Conservation (phyloP, 2,888 invertebrate genomes). For the Lepidonotus clava region DNA sequence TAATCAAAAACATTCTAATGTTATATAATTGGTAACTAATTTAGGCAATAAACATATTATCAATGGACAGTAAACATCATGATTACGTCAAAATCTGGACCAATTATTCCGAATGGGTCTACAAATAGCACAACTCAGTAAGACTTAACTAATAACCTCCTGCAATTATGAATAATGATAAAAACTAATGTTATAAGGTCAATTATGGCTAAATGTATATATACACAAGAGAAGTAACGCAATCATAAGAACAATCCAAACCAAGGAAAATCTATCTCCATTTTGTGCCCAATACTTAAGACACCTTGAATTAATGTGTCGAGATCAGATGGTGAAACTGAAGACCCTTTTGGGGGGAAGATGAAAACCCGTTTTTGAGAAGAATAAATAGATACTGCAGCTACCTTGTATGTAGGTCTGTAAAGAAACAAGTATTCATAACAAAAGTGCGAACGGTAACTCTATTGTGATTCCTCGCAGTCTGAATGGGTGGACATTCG, state of each 20-base stretch:
- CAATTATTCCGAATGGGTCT: not conserved
- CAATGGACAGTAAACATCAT: not conserved
- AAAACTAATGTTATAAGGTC: not conserved
- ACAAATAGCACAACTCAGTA: not conserved
- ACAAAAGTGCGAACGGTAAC: not conserved
- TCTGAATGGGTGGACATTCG: not conserved
- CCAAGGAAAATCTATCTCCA: not conserved
- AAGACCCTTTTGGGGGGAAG: not conserved
- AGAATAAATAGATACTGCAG: conserved; percentile 9
- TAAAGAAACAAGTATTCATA: not conserved
- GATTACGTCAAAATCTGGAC: not conserved
- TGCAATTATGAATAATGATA: not conserved
- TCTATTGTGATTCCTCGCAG: not conserved
- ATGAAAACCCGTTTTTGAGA: conserved; percentile 8
- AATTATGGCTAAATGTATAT: not conserved
- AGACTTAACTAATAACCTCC: not conserved
- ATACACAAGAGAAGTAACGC: conserved; percentile 8
- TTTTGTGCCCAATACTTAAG: too few species aligned
- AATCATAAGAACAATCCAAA: conserved; percentile 3
- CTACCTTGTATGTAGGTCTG: not conserved
- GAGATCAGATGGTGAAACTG: not conserved
- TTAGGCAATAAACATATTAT: not conserved
- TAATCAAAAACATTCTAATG: not conserved
- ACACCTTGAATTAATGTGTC: too few species aligned
- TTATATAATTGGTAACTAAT: not conserved